Evolutionary conservation across 2,888 invertebrate species (phyloP).

Genomic region (Julus scanicus): DNA sequence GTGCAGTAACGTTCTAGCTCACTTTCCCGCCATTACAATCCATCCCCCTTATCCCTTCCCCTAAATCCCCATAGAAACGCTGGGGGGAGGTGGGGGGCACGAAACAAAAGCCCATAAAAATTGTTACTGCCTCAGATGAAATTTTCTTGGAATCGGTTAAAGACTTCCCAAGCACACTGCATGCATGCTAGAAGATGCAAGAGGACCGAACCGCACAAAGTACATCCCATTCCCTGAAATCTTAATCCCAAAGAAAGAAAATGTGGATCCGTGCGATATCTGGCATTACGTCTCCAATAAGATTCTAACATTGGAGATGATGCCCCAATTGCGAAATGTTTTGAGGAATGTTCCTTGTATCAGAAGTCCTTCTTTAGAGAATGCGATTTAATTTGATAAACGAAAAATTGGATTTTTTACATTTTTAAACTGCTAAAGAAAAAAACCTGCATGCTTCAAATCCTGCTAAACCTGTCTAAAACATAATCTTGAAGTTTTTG

Average conservation of each 20-base stretch:
- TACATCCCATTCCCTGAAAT: background rate
- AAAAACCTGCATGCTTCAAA: too few relatives aligned
- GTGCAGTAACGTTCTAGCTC: background rate
- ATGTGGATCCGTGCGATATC: background rate
- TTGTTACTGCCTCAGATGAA: slow-evolving; percentile 35
- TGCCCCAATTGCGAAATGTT: background rate
- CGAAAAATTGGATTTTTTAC: too few relatives aligned
- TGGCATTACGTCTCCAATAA: background rate
- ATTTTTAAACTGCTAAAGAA: too few relatives aligned
- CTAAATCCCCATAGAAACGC: background rate
- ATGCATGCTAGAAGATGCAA: background rate
- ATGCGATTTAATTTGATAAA: background rate
- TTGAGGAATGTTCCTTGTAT: background rate
- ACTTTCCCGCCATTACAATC: background rate
- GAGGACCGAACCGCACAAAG: background rate
- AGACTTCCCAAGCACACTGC: slow-evolving; percentile 1
- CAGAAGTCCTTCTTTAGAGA: background rate
- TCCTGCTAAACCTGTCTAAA: too few relatives aligned
- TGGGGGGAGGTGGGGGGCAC: background rate
- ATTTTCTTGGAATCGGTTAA: slow-evolving; percentile 13
- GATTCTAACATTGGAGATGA: background rate
- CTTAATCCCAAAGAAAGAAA: background rate
- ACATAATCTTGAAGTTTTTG: too few relatives aligned
- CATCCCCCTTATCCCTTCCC: background rate
- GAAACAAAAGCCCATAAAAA: slow-evolving; percentile 26